These are phyloP conservation scores for Parapristionchus giblindavisi DNA, from an alignment of 2,888 invertebrate species.

Conservation along the genomic window DNA sequence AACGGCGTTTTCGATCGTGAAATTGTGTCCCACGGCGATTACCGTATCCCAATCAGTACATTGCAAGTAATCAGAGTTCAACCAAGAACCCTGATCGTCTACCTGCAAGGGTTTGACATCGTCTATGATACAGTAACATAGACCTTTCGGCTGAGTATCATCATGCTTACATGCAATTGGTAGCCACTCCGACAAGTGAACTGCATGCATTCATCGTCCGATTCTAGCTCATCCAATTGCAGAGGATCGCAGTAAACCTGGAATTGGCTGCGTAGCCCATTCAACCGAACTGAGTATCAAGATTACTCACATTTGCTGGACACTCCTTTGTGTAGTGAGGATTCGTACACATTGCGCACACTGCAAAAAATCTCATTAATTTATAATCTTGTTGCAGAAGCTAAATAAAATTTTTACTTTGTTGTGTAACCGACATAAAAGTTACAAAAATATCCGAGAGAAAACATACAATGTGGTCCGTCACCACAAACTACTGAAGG, in stretches of 20 bases:
- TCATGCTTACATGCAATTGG: constrained; percentile 28
- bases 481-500: constrained; percentile 29
- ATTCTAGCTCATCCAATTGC: constrained; percentile 34
- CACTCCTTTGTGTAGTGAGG: constrained; percentile 37
- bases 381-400: neutral
- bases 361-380: too few relatives aligned
- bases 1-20: constrained; percentile 33
- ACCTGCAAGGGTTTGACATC: neutral
- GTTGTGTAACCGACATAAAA: neutral
- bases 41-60: constrained; percentile 35
- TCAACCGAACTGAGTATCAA: neutral
- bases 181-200: constrained; percentile 31
- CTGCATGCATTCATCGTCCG: constrained; percentile 35
- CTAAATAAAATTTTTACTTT: neutral
- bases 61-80: constrained; percentile 35
- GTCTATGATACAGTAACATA: neutral
- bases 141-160: neutral
- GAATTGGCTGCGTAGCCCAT: neutral
- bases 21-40: constrained; percentile 32
- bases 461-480: constrained; percentile 30
- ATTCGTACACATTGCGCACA: constrained; percentile 35
- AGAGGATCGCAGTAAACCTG: constrained; percentile 22
- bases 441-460: neutral
- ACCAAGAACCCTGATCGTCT: constrained; percentile 33
- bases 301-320: constrained; percentile 18